Evolutionary conservation across 2,797 vertebrate species (phyloP), one percentile per base, ranked within the genome.

Genomic region (Myotis findleyi): DNA sequence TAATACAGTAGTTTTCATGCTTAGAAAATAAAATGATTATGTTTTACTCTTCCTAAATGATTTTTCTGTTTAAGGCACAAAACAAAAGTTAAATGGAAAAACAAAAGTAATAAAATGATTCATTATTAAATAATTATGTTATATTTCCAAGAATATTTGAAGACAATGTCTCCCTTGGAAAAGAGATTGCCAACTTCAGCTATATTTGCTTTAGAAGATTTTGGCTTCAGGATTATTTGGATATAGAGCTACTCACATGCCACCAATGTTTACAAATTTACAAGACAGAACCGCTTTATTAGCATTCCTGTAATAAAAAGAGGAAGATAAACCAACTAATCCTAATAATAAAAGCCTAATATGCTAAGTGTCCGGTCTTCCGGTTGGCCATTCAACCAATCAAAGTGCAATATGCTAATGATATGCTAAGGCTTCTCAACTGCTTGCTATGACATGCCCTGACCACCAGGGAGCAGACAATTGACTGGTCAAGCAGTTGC

Each of bases 1-100:
- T n/a, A 77, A 71, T 23, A 64, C 0, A 38, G 30, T 89, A 44
- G 68, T 81, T 81, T 85, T 66, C 41, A 72, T 88, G 49, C n/a
- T 92, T 88, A 76, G 6, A 64, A 91, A 53, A 64, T 53, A 89
- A 85, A 89, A 71, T 44, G 55, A 87, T 91, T 66, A 23, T 64
- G 7, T 79, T 76, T 92, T 49, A 76, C 12, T 86, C 30, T 83
- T 10, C 20, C 13, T 76, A 79, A 73, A 85, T 88, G 76, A 83
- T 91, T 81, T 44, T 77, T 83, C 10, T 76, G 23, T 16, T 16
- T 76, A 66, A 88, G 44, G 17, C 30, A 75, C 12, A 85, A 69
- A 92, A 41, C 2, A 89, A 76, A 84, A 41, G 21, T 55, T 55
- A 79, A 92, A 49, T 11, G 81, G 72, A 53, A 66, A 91, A 88